phyloP scores from a whole-genome alignment of 2,113 vertebrate species.

The Corythornis vintsioides region DNA sequence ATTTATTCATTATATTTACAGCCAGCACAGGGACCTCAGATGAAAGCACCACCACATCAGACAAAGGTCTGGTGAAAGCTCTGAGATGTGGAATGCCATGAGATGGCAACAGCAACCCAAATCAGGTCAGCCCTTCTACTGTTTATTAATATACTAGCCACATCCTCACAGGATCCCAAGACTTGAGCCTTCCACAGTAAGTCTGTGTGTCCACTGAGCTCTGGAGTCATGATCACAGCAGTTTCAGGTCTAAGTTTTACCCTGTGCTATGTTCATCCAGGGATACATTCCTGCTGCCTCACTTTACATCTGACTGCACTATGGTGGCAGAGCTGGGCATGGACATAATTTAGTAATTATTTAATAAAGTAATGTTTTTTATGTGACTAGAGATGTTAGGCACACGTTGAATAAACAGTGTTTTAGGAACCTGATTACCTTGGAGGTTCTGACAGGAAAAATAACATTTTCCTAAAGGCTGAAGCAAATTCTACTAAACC shows the following conservation, averaged over 20 bases:
- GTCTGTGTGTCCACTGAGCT: not conserved
- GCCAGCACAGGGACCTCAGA: not conserved
- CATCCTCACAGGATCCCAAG: not conserved
- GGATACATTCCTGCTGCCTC: not conserved
- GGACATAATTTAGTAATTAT: not conserved
- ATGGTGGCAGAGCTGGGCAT: not conserved
- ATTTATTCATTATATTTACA: not conserved
- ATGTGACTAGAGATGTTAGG: not conserved
- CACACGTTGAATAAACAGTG: not conserved
- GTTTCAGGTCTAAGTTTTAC: not conserved
- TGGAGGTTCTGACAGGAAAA: conserved; percentile 30
- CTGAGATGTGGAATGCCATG: not conserved
- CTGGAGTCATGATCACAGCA: not conserved
- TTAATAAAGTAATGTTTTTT: not conserved
- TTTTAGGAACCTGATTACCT: conserved; percentile 20
- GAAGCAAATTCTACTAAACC: conserved; percentile 21
- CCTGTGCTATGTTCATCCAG: not conserved
- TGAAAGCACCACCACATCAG: not conserved
- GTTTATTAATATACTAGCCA: not conserved
- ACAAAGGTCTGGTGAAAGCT: not conserved
- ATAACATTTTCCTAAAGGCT: conserved; percentile 24
- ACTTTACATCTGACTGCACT: not conserved
- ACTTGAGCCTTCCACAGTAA: not conserved
- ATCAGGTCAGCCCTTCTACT: not conserved
- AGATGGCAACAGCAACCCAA: not conserved